A percentile compares a stretch with the other conserved stretches of the same genome.
Evolutionary conservation across 2,113 vertebrate species (phyloP).

Genomic region (Entelurus aequoreus): DNA sequence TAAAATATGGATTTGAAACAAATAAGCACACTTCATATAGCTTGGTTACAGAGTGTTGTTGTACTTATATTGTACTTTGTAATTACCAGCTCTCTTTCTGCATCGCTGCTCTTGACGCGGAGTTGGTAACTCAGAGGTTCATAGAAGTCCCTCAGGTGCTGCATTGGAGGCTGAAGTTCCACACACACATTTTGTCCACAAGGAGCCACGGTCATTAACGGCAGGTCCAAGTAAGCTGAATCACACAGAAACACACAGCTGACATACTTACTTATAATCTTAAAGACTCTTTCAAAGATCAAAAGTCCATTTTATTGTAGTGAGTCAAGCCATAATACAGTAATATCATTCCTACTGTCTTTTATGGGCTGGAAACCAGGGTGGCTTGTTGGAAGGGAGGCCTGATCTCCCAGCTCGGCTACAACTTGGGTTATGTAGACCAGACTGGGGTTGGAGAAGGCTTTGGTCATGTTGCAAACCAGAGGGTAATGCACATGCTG

Average conservation of each 20-base stretch:
- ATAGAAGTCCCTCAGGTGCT: conserved; percentile 9
- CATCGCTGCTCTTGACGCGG: neutral
- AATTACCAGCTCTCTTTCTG: neutral
- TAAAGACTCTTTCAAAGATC: too few relatives aligned
- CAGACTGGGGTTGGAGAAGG: neutral
- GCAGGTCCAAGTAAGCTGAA: conserved; percentile 39
- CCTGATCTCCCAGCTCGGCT: neutral
- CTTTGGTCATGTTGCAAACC: conserved; percentile 50
- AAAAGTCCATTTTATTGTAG: too few relatives aligned
- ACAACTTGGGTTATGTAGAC: neutral
- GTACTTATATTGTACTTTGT: neutral
- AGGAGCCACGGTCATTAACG: conserved; percentile 18
- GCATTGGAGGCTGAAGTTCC: conserved; percentile 22
- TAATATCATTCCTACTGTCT: conserved; percentile 35
- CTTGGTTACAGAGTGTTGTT: neutral
- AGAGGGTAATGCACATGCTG: conserved; percentile 30
- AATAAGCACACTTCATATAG: neutral
- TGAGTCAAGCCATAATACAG: neutral
- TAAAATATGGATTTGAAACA: neutral
- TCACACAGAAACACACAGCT: neutral
- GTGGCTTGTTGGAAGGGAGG: rapidly evolving
- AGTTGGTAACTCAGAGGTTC: conserved; percentile 5
- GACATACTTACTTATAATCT: neutral
- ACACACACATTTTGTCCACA: conserved; percentile 30
- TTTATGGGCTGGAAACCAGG: conserved; percentile 7